phyloP scores from a whole-genome alignment of 2,797 vertebrate genomes.

The Rhynchotus rufescens region DNA sequence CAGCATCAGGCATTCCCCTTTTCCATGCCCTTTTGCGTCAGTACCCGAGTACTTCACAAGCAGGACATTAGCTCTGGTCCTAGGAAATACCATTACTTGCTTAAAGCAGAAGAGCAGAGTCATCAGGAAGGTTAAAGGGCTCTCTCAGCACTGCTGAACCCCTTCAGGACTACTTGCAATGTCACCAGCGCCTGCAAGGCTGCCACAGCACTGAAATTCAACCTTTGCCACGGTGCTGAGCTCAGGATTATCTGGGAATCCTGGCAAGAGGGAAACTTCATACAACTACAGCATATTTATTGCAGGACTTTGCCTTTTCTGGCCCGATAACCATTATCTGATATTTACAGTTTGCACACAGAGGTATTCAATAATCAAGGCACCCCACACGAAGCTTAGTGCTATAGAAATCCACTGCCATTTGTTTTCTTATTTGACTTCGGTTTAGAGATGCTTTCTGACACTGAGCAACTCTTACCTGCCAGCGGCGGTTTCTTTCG shows the following conservation, averaged over 20 bases:
- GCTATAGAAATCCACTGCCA: not conserved
- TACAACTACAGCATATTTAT: not conserved
- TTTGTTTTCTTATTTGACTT: not conserved
- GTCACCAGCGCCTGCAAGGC: not conserved
- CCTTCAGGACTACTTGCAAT: not conserved
- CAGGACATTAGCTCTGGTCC: not conserved
- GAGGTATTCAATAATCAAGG: not conserved
- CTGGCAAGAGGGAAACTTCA: not conserved
- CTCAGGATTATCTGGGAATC: conserved; percentile 9
- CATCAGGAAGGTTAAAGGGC: not conserved
- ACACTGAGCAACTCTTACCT: not conserved
- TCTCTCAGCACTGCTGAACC: not conserved
- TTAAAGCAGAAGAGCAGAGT: not conserved
- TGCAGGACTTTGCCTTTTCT: not conserved
- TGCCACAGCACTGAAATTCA: not conserved
- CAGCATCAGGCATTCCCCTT: not conserved
- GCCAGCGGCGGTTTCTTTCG: not conserved
- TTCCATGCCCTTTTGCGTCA: fast-evolving
- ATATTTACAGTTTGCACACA: not conserved
- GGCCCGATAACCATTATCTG: not conserved
- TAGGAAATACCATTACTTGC: not conserved
- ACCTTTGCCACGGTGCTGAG: not conserved
- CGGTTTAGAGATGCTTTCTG: not conserved
- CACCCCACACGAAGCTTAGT: not conserved
- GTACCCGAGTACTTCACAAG: not conserved